These are phyloP conservation scores for Alexandromys fortis DNA, from an alignment of 2,113 vertebrate species.

Conservation along the genomic window DNA sequence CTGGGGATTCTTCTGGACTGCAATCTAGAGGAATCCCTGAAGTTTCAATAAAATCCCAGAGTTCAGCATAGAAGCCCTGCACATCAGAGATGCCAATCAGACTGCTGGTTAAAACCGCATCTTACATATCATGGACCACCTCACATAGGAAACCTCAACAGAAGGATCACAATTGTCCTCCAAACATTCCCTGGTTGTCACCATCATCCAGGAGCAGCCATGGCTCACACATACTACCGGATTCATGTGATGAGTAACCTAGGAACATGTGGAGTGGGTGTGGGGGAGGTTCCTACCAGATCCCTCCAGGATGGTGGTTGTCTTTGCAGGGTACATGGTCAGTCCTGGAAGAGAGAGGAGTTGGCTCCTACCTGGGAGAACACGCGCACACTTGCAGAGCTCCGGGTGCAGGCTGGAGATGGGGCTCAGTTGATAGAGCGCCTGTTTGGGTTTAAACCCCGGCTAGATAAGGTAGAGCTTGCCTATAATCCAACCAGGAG, in stretches of 20 bases:
- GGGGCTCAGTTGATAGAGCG: not conserved
- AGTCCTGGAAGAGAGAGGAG: not conserved
- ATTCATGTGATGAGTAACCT: conserved; percentile 67
- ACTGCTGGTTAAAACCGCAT: not conserved
- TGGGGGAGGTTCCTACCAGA: not conserved
- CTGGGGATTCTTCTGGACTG: not conserved
- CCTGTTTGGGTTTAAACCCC: not conserved
- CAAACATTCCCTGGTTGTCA: conserved; percentile 47
- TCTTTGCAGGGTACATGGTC: not conserved
- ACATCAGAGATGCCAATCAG: not conserved
- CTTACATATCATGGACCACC: not conserved
- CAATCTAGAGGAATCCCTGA: not conserved
- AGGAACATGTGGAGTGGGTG: not conserved
- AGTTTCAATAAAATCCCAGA: not conserved
- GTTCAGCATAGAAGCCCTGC: not conserved
- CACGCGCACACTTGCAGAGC: not conserved
- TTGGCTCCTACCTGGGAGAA: not conserved
- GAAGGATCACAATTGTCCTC: conserved; percentile 37
- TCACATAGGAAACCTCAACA: not conserved
- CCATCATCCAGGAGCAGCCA: not conserved
- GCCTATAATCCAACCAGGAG: not conserved
- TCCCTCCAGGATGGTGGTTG: not conserved
- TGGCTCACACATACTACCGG: not conserved
- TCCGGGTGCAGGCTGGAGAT: not conserved
- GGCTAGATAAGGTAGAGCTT: too few species aligned